Evolutionary conservation across 1,140 invertebrate species (phyloP).

Genomic region (Littorina saxatilis): DNA sequence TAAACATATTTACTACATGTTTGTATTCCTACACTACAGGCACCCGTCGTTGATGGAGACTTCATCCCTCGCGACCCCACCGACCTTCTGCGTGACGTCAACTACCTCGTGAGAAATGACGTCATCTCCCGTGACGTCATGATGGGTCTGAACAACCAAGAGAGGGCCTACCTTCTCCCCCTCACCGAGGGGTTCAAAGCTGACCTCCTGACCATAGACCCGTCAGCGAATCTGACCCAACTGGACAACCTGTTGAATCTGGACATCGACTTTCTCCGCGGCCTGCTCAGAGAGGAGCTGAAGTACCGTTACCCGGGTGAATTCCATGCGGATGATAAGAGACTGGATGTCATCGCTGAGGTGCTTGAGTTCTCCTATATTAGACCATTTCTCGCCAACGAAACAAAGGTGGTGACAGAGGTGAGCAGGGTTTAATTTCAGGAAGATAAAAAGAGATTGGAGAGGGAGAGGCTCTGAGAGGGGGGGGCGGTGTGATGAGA

Average conservation of each 20-base stretch:
- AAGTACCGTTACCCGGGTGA: background rate
- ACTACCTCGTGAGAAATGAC: slow-evolving; percentile 6
- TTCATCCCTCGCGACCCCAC: slow-evolving; percentile 35
- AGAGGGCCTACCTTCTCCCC: background rate
- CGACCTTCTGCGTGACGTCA: slow-evolving; percentile 23
- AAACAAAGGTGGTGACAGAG: no score
- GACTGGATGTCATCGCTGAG: background rate
- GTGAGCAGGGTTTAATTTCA: no score
- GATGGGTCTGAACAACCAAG: slow-evolving; percentile 19
- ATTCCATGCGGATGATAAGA: background rate
- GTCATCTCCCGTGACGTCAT: slow-evolving; percentile 16
- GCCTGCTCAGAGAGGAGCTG: background rate
- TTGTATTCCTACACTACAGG: slow-evolving; percentile 15
- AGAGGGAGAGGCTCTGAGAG: no score
- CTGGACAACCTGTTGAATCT: background rate
- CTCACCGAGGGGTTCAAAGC: background rate
- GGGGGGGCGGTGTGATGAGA: background rate
- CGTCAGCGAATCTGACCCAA: background rate
- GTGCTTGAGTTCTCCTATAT: slow-evolving; percentile 17
- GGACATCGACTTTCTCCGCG: background rate
- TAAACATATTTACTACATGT: no score
- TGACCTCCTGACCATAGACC: background rate
- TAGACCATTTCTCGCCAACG: no score
- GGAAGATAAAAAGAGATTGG: no score
- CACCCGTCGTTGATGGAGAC: slow-evolving; percentile 45